Evolutionary conservation across 23 tunicate species (phyloP).

Genomic region (Ascidia mentula): DNA sequence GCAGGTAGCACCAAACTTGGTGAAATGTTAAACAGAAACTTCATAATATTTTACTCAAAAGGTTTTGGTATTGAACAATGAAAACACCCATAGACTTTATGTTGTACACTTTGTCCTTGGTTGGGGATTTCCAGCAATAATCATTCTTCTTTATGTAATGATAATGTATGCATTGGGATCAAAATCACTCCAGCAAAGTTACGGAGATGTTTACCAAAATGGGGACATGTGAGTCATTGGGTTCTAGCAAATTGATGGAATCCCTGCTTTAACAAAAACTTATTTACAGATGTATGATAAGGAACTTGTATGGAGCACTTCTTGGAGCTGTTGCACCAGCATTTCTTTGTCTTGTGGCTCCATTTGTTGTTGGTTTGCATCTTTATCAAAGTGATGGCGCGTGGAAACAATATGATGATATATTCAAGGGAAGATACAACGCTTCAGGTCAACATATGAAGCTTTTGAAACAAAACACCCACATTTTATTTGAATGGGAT

Average conservation of each 20-base stretch:
- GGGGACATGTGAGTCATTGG: constrained; percentile 68
- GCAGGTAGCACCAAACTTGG: constrained; percentile 26
- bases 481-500: not conserved
- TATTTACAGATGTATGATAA: constrained; percentile 58
- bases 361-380: constrained; percentile 23
- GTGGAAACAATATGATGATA: constrained; percentile 80
- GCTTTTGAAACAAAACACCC: not conserved
- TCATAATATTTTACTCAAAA: not conserved
- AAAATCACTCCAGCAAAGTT: constrained; percentile 30
- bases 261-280: too few species aligned
- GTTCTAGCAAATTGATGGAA: not conserved
- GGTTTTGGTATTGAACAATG: constrained; percentile 51
- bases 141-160: constrained; percentile 50
- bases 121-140: constrained; percentile 78
- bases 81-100: constrained; percentile 28
- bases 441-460: constrained; percentile 34
- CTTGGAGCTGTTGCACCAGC: constrained; percentile 65
- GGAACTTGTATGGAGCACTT: constrained; percentile 60
- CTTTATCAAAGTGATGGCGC: constrained; percentile 54
- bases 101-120: constrained; percentile 50
- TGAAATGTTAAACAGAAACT: not conserved
- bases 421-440: constrained; percentile 66
- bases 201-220: constrained; percentile 61
- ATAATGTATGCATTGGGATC: constrained; percentile 52
- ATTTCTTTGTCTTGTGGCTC: constrained; percentile 37